Evolutionary conservation across 2,113 vertebrate genomes (phyloP), one percentile per base, ranked within the genome.

Genomic region (Protobothrops flavoviridis): DNA sequence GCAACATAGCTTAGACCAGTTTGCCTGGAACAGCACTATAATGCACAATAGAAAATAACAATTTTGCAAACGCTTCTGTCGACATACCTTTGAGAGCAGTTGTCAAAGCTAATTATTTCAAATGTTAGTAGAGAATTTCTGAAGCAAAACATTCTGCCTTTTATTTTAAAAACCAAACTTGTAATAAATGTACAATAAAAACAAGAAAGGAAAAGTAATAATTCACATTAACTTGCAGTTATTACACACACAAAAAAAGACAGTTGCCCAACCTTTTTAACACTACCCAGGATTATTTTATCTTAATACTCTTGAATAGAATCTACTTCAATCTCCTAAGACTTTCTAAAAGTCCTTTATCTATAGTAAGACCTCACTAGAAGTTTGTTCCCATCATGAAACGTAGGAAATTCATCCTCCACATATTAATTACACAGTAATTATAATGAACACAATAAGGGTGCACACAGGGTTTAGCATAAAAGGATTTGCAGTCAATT

Each of bases 381-480:
- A 90, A 93, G 45, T 95, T 95, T 97, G 95, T 96, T 97, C 89
- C 96, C 89, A 26, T 94, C 91, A 94, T 96, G 95, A 96, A 97
- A 96, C 94, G 86, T 81, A 96, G 61, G 96, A 85, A 89, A 85
- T 94, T 95, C 26, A 74, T 92, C 91, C 81, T 93, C 92, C 3
- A 2, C 55, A 8, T 92, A 93, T 95, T 97, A 97, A 97, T 97
- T 95, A 97, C 96, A 97, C 91, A 95, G 96, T 97, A 97, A 97
- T 97, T 96, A 95, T 93, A 93, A 90, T 61, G 93, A 91, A 97
- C 93, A 94, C 1, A 0, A 93, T 94, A 96, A 94, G 94, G 92
- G 69, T 74, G 88, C 55, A 11, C 1, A 91, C 21, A 43, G 56
- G 90, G 85, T 87, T 94, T 50, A 87, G 91, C 88, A 91, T 88